Evolutionary conservation across 2,888 invertebrate species (phyloP).

Genomic region (Elegia similella): DNA sequence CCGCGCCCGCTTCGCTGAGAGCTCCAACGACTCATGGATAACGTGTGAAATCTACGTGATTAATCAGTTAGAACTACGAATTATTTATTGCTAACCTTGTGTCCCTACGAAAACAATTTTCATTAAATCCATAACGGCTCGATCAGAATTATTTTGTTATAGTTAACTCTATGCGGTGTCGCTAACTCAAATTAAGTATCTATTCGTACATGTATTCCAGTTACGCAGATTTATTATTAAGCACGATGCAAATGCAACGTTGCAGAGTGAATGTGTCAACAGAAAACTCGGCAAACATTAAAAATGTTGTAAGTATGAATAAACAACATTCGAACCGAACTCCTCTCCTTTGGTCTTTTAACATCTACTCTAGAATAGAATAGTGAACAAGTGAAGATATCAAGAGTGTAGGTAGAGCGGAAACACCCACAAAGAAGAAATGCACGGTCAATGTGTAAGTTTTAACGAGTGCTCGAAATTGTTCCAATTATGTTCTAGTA

Average conservation of each 20-base stretch:
- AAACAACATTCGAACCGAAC: constrained; percentile 63
- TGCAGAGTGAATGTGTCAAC: constrained; percentile 19
- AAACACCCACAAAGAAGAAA: constrained; percentile 71
- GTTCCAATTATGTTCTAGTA: constrained; percentile 76
- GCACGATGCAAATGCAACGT: constrained; percentile 16
- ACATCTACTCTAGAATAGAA: constrained; percentile 70
- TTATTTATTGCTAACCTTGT: constrained; percentile 67
- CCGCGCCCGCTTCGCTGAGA: constrained; percentile 55
- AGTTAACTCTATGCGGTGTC: not conserved
- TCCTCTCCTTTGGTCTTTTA: constrained; percentile 70
- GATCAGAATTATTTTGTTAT: not conserved
- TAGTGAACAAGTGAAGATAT: constrained; percentile 70
- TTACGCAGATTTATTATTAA: not conserved
- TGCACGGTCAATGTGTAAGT: constrained; percentile 78
- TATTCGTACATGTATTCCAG: not conserved
- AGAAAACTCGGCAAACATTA: constrained; percentile 23
- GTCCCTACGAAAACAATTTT: constrained; percentile 48
- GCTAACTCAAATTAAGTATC: no score
- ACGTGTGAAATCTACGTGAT: constrained; percentile 50
- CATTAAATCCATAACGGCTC: constrained; percentile 19
- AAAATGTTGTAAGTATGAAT: constrained; percentile 31
- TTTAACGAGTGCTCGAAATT: constrained; percentile 80
- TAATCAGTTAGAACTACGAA: constrained; percentile 53
- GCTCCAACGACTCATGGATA: constrained; percentile 44
- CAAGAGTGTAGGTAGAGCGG: constrained; percentile 62